Base-by-base conservation (phyloP, 1,140 invertebrate species). In the Gonatopus flavifemur region DNA sequence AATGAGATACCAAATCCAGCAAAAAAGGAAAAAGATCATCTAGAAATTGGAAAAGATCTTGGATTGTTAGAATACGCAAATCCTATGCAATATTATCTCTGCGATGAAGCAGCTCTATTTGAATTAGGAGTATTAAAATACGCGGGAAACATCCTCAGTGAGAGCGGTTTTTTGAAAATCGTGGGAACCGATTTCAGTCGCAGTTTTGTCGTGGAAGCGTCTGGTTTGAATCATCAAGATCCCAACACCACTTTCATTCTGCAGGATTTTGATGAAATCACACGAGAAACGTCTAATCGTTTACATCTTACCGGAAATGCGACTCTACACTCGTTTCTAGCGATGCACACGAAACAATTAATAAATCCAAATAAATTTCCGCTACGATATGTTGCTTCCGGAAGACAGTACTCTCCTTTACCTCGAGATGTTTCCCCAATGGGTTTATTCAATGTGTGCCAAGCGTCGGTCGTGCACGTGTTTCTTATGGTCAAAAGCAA, bases 121-220 rank as follows among this genome's bases (percentile, higher is more conserved):
- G 87, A 89, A 76, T 66, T 84, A 5, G 78, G 75, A n/a, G 62
- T 81, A 25, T 69, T 83, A 33, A 49, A 46, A 12, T 52, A 64
- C 4, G 62, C 53, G 0, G 56, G 56, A 3, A 44, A 54, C 15
- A 39, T 68, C 28, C 78, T 84, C 57, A 81, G 76, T 56, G 78
- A 83, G 13, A 75, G 69, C 41, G 59, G 80, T 5, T 59, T 72
- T 39, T 66, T 86, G 1, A 64, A 73, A 59, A 62, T 81, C 10
- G 55, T 69, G 15, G 76, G 78, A 18, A 69, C 85, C 6, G 87
- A 89, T 70, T 88, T 89, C 70, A 70, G 76, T 31, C 82, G 83
- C 43, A 87, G 86, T 66, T 57, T 85, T 1, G 65, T 89, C 15
- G 73, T 88, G 6, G 87, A 90, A 74, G 88, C 84, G 3, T 83